Percentiles rank a stretch among this genome's conserved stretches.
These are phyloP conservation scores for Craterocephalus amniculus DNA, from an alignment of 2,797 vertebrate species.

Conservation along the genomic window DNA sequence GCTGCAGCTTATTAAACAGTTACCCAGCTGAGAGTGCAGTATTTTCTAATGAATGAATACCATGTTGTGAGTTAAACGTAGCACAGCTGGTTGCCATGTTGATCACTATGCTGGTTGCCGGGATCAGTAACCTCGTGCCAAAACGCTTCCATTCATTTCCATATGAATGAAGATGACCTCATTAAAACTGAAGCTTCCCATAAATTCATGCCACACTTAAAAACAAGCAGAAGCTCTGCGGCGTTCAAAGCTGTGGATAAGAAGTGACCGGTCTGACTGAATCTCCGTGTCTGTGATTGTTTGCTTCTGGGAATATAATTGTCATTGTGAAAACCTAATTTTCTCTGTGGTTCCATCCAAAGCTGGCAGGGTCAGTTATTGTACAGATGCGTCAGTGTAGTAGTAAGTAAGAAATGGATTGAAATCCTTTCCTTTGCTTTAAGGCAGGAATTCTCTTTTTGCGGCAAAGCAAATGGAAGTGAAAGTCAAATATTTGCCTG, in stretches of 20 bases:
- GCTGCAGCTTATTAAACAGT: conserved; percentile 24
- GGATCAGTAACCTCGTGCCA: conserved; percentile 31
- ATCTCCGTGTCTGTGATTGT: conserved; percentile 2
- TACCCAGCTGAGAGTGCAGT: conserved; percentile 11
- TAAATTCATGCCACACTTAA: conserved; percentile 19
- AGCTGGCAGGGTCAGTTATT: background rate
- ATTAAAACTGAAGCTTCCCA: conserved; percentile 25
- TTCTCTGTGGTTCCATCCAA: background rate
- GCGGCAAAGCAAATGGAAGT: background rate
- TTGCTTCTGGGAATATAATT: conserved; percentile 2
- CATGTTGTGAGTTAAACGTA: conserved; percentile 34
- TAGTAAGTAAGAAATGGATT: background rate
- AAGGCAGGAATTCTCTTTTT: background rate
- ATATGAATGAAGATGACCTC: conserved; percentile 42
- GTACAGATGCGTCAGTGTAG: background rate
- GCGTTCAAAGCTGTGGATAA: conserved; percentile 14
- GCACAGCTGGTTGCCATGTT: conserved; percentile 58
- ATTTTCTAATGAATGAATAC: conserved; percentile 39
- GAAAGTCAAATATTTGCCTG: background rate
- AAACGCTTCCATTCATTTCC: conserved; percentile 25
- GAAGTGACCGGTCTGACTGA: background rate
- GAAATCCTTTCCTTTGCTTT: background rate
- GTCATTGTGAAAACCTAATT: background rate
- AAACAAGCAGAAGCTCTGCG: conserved; percentile 16
- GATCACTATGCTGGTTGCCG: conserved; percentile 39